Base-by-base conservation (phyloP, 1,140 invertebrate species). In the Heliconius nattereri region DNA sequence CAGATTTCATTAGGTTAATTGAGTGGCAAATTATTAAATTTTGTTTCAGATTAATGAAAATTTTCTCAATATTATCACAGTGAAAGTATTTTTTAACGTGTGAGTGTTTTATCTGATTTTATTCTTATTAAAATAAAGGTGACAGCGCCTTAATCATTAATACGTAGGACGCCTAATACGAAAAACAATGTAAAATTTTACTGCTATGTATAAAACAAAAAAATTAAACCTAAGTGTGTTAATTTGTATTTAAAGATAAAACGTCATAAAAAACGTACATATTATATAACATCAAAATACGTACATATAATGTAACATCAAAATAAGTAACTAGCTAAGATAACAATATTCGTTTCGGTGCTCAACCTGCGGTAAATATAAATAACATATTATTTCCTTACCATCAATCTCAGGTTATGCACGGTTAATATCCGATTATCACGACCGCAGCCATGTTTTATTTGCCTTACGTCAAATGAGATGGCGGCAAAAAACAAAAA, bases 351-450 rank as follows among this genome's bases (percentile, higher is more conserved):
- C 74, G 40, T 57, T 2, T 29, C n/a, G 11, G 60, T 66, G 1
- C 7, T 26, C 23, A 66, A 66, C 23, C 23, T 66, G 60, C 60
- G 60, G 60, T 66, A 66, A 66, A 40, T 29, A 76, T 37, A 76
- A 66, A 76, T 76, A 66, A 76, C 74, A 76, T 29, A 76, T 66
- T 23, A 76, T 76, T 66, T 40, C 66, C 74, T 76, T 23, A 66
- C 7, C 32, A 76, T 76, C 74, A 76, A 66, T n/a, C 35, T 66
- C 54, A 37, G 29, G 37, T 76, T 76, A 32, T 37, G 20, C 35
- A 66, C 74, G 74, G 57, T 70, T 74, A 74, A 74, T 74, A 74
- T 52, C 26, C n/a, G 73, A 66, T 32, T 23, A 76, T 66, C 54
- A 3, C n/a, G 60, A 76, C 74, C 74, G 54, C 74, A 76, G 60